Evolutionary conservation across 30 jellyfish, hydroid and myxozoan species (phyloP).

Genomic region (Haliclystus octoradiatus): DNA sequence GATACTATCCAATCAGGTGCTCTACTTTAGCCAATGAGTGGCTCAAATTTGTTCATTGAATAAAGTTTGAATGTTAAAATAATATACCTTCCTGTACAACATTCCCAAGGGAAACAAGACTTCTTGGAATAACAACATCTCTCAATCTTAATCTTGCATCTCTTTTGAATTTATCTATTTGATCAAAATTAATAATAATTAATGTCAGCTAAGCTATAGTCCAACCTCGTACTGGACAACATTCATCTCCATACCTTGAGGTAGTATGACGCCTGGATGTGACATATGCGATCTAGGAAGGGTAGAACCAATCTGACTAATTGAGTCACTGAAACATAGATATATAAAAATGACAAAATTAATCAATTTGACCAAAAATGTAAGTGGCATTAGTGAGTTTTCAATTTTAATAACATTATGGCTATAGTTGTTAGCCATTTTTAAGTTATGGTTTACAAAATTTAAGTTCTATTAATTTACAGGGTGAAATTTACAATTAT

Average conservation of each 20-base stretch:
- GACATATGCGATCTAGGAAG: constrained; percentile 18
- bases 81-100: constrained; percentile 95
- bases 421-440: too few species aligned
- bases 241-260: constrained; percentile 2
- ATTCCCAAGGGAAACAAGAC: constrained; percentile 72
- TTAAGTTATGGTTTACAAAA: too few species aligned
- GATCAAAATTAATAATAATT: background rate
- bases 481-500: too few species aligned
- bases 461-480: too few species aligned
- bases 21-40: too few species aligned
- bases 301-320: constrained; percentile 45
- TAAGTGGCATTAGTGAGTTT: background rate
- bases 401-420: too few species aligned
- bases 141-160: constrained; percentile 54
- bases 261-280: constrained; percentile 33
- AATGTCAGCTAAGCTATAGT: background rate
- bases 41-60: too few species aligned
- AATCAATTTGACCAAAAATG: background rate
- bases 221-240: background rate
- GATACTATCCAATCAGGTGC: too few species aligned
- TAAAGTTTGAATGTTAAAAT: too few species aligned
- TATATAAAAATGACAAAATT: background rate
- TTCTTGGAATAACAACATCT: constrained; percentile 58
- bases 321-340: constrained; percentile 28
- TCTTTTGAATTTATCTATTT: constrained; percentile 64